Conservation (phyloP, 2,797 vertebrate species). For the Macropus fuliginosus region DNA sequence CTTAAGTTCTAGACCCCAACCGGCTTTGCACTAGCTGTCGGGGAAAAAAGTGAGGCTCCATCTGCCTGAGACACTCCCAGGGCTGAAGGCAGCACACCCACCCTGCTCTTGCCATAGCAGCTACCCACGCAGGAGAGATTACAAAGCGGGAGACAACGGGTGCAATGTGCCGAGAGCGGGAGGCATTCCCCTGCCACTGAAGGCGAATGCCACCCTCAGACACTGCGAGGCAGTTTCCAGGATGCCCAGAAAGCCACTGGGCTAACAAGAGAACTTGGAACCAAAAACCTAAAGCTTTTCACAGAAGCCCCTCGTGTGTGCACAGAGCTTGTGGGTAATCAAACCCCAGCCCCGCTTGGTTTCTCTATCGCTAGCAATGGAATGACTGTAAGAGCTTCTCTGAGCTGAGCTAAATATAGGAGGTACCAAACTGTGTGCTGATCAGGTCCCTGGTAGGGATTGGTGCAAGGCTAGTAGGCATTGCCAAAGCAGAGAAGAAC, state of each 20-base stretch:
- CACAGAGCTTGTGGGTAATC: neutral
- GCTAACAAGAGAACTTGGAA: neutral
- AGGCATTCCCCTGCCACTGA: neutral
- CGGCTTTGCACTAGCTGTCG: slow-evolving; percentile 78
- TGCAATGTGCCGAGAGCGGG: slow-evolving; percentile 33
- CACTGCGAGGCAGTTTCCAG: fast-evolving
- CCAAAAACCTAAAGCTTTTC: neutral
- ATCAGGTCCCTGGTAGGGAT: slow-evolving; percentile 44
- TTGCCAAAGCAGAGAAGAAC: neutral
- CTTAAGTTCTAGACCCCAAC: slow-evolving; percentile 12
- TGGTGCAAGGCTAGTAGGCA: slow-evolving; percentile 2
- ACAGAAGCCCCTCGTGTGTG: neutral
- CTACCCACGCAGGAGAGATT: slow-evolving; percentile 81
- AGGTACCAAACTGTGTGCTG: slow-evolving; percentile 59
- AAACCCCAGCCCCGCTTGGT: neutral
- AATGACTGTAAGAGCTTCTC: slow-evolving; percentile 41
- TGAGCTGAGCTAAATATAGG: slow-evolving; percentile 63
- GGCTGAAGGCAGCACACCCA: slow-evolving; percentile 83
- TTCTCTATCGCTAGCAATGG: neutral
- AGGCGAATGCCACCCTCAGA: neutral
- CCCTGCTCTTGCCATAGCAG: slow-evolving; percentile 82
- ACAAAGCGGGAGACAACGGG: slow-evolving; percentile 61
- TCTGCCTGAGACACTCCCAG: slow-evolving; percentile 73
- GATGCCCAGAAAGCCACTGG: neutral
- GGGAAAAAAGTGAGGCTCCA: slow-evolving; percentile 75